Base-by-base conservation (phyloP, 2,113 vertebrate genomes). In the Clarias gariepinus region DNA sequence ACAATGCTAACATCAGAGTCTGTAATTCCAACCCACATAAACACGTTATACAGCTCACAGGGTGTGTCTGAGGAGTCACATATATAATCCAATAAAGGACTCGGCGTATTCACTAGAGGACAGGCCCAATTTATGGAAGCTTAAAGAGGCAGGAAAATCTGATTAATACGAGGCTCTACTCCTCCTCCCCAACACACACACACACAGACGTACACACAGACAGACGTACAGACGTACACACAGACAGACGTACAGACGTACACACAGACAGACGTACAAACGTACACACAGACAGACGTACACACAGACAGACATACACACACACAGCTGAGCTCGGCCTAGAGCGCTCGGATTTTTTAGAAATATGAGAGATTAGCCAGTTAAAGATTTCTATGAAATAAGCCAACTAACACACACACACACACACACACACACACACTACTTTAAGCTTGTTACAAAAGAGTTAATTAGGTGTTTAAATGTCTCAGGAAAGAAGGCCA, bases 141-240 rank as follows among this genome's bases (percentile, higher is more conserved):
- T 87, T 79, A 57, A 89, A 87, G 88, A 92, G 82, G 52, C 10
- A 91, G 86, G 69, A 88, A 87, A 90, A 93, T 82, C 52, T 61
- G 81, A 91, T 91, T 92, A 90, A 93, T 93, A 92, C 91, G 69
- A 87, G 88, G 83, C 87, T 91, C 76, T 84, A 90, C 88, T 19
- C 7, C 12, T 47, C 11, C 23, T 19, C 18, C 1, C 15, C 2
- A 36, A 68, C 12, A 69, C 28, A 18, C 30, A 10, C 64, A 4
- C 28, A 10, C 66, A 21, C 68, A 8, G 30, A 71, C 18, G 28
- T 0, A 28, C 2, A 28, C 64, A n/a, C n/a, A 28, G 1, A 66
- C 3, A 64, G 9, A 28, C n/a, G 0, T n/a, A 69, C 28, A 69
- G 4, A 69, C 18, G 89, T 69, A 85, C 77, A 85, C 77, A 76